phyloP scores from a whole-genome alignment of 2,113 vertebrate genomes.

The Agapornis roseicollis region DNA sequence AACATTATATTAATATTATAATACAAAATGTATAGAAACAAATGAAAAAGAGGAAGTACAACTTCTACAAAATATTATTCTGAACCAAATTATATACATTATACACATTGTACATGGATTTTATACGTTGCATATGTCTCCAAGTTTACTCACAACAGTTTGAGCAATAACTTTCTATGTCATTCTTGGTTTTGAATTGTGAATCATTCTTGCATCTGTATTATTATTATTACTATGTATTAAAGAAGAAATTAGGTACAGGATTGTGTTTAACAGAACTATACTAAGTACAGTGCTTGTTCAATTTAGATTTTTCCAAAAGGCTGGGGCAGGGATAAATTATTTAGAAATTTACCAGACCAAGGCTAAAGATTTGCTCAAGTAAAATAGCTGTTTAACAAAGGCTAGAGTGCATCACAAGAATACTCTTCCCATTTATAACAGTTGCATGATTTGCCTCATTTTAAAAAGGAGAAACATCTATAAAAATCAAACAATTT shows the following conservation, averaged over 20 bases:
- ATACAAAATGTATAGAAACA: background rate
- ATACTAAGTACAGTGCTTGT: background rate
- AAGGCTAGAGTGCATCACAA: background rate
- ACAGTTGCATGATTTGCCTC: background rate
- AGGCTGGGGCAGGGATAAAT: background rate
- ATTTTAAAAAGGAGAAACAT: background rate
- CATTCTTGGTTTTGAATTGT: background rate
- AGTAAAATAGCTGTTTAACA: background rate
- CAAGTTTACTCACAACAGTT: background rate
- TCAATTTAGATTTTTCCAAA: background rate
- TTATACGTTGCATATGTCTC: background rate
- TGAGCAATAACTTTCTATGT: background rate
- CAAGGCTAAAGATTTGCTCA: background rate
- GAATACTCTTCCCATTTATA: background rate
- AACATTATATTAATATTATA: background rate
- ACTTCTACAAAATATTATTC: slow-evolving; percentile 14
- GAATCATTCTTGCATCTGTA: background rate
- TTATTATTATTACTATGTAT: slow-evolving; percentile 3
- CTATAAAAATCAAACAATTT: background rate
- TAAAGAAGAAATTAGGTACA: background rate
- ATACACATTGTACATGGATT: background rate
- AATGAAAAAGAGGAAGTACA: background rate
- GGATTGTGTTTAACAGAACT: background rate
- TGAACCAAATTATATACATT: slow-evolving; percentile 13
- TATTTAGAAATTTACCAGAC: background rate